Percentiles rank a stretch among this genome's conserved stretches.
These are phyloP conservation scores for Pygoscelis adeliae DNA, from an alignment of 2,113 vertebrate species.

Conservation along the genomic window DNA sequence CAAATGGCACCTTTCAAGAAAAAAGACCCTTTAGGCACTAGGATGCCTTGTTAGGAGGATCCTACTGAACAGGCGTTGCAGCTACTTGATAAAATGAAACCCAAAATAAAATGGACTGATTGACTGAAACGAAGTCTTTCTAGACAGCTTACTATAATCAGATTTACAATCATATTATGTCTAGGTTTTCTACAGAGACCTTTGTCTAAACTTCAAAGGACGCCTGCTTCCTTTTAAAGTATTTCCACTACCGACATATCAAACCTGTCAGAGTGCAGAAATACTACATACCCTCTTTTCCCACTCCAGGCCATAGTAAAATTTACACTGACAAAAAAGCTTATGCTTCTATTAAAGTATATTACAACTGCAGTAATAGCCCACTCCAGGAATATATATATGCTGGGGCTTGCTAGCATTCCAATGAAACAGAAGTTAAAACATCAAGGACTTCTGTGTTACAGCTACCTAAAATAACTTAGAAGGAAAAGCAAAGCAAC, in stretches of 20 bases:
- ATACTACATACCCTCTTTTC: neutral
- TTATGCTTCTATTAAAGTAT: neutral
- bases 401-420: constrained; percentile 18
- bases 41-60: neutral
- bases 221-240: constrained; percentile 37
- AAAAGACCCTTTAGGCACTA: neutral
- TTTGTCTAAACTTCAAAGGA: constrained; percentile 63
- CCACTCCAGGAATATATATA: neutral
- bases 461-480: constrained; percentile 25
- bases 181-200: constrained; percentile 28
- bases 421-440: constrained; percentile 21
- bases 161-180: constrained; percentile 43
- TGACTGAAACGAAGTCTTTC: constrained; percentile 20
- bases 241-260: constrained; percentile 38
- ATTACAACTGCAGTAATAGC: neutral
- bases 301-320: constrained; percentile 20
- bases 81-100: neutral
- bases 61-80: neutral
- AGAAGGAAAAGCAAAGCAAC: neutral
- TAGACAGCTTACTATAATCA: constrained; percentile 30
- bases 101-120: neutral
- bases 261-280: constrained; percentile 27
- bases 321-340: neutral
- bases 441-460: neutral
- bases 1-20: neutral